A percentile compares a stretch with the other conserved stretches of the same genome.
These are phyloP conservation scores for Platypus cylindrus DNA, from an alignment of 2,888 invertebrate genomes.

Conservation along the genomic window DNA sequence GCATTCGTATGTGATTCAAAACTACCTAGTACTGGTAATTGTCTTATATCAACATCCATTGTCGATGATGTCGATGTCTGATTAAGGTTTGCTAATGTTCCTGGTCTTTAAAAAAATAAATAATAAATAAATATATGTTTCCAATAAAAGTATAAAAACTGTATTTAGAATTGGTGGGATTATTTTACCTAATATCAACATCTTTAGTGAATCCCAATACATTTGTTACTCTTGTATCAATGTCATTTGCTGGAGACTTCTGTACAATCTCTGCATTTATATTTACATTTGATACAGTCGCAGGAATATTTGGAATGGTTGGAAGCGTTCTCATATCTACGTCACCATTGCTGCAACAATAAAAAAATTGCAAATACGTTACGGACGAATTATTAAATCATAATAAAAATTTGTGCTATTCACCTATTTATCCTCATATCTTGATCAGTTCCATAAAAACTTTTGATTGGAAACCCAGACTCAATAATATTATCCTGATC, in stretches of 20 bases:
- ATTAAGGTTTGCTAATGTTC: too few species aligned
- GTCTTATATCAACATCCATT: constrained; percentile 10
- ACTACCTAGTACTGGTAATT: too few species aligned
- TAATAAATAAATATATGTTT: too few species aligned
- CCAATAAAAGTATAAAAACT: too few species aligned
- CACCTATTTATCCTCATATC: constrained; percentile 33
- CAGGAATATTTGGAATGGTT: constrained; percentile 2
- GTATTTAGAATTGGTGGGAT: neutral
- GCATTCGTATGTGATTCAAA: too few species aligned
- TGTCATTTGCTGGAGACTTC: constrained; percentile 15
- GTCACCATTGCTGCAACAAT: constrained; percentile 31
- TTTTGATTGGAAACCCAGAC: constrained; percentile 21
- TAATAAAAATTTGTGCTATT: constrained; percentile 1
- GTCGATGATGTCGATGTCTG: too few species aligned
- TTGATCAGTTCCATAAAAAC: constrained; percentile 30
- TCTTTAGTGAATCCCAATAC: constrained; percentile 26
- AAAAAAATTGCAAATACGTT: neutral
- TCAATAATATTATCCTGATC: constrained; percentile 25
- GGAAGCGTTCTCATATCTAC: constrained; percentile 35
- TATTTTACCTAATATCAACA: constrained; percentile 31
- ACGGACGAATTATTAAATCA: neutral
- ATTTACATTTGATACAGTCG: neutral
- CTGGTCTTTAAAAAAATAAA: too few species aligned
- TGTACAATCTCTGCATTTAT: neutral
- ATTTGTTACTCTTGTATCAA: constrained; percentile 19